Percentiles rank a stretch among this genome's conserved stretches.
phyloP scores from a whole-genome alignment of 2,888 invertebrate species.

The Abscondita cerata region DNA sequence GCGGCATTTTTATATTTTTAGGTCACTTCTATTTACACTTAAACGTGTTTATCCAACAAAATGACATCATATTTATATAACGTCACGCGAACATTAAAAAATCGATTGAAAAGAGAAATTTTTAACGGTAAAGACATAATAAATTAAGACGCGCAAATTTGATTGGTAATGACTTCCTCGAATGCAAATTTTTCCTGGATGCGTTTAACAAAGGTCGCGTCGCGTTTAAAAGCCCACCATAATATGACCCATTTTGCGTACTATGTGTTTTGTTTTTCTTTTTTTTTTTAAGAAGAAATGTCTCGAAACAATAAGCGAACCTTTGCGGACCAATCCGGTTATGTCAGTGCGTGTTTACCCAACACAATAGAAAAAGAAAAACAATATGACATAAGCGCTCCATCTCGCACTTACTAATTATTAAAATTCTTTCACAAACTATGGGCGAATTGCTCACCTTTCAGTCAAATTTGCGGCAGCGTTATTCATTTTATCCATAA shows the following conservation, averaged over 20 bases:
- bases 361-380: slow-evolving; percentile 40
- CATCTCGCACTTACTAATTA: not conserved
- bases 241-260: not conserved
- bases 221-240: too few relatives aligned
- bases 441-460: slow-evolving; percentile 43
- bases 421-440: not conserved
- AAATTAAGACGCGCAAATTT: too few relatives aligned
- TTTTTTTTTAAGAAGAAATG: not conserved
- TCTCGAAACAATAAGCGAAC: slow-evolving; percentile 29
- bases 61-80: slow-evolving; percentile 32
- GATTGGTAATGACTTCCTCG: too few relatives aligned
- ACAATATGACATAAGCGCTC: slow-evolving; percentile 44
- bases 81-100: slow-evolving; percentile 14
- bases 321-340: slow-evolving; percentile 34
- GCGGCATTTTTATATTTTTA: slow-evolving; percentile 28
- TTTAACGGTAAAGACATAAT: too few relatives aligned
- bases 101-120: not conserved
- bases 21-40: slow-evolving; percentile 30
- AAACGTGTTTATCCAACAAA: slow-evolving; percentile 27
- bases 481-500: slow-evolving; percentile 53
- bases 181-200: too few relatives aligned
- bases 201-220: too few relatives aligned
- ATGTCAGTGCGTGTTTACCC: slow-evolving; percentile 37
- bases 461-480: slow-evolving; percentile 45
- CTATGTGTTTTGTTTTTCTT: slow-evolving; percentile 7